phyloP scores from a whole-genome alignment of 1,140 invertebrate species.

The Probaryconus sp. region DNA sequence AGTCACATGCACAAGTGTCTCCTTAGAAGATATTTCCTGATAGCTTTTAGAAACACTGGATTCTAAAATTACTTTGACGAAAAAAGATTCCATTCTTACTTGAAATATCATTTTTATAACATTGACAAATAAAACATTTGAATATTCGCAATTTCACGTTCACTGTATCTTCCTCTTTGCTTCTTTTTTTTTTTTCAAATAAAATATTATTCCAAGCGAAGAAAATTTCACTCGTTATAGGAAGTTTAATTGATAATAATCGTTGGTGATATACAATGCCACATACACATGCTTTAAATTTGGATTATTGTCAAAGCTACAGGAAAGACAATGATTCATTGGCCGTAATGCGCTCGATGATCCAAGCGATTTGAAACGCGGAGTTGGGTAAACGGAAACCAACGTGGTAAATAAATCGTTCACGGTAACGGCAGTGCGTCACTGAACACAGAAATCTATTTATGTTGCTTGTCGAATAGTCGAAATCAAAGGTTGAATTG shows the following conservation, averaged over 20 bases:
- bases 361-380: conserved; percentile 54
- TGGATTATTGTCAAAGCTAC: conserved; percentile 40
- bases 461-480: conserved; percentile 50
- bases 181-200: too few relatives aligned
- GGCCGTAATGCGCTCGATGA: conserved; percentile 53
- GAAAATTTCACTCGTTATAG: too few relatives aligned
- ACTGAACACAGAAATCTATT: conserved; percentile 60
- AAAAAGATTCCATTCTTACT: too few relatives aligned
- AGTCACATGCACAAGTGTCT: conserved; percentile 25
- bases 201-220: too few relatives aligned
- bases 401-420: conserved; percentile 61
- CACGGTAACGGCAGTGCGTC: conserved; percentile 40
- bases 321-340: conserved; percentile 58
- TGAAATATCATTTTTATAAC: too few relatives aligned
- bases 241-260: conserved; percentile 39
- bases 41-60: conserved; percentile 17
- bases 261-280: conserved; percentile 28
- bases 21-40: conserved; percentile 8
- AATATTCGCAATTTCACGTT: too few relatives aligned
- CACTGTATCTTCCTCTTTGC: too few relatives aligned
- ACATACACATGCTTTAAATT: conserved; percentile 40
- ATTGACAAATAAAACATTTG: too few relatives aligned
- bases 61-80: background rate
- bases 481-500: conserved; percentile 44
- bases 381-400: conserved; percentile 51